Percentiles rank a stretch among this genome's conserved stretches.
Conservation (phyloP, 2,113 vertebrate genomes). For the Balaenoptera acutorostrata region DNA sequence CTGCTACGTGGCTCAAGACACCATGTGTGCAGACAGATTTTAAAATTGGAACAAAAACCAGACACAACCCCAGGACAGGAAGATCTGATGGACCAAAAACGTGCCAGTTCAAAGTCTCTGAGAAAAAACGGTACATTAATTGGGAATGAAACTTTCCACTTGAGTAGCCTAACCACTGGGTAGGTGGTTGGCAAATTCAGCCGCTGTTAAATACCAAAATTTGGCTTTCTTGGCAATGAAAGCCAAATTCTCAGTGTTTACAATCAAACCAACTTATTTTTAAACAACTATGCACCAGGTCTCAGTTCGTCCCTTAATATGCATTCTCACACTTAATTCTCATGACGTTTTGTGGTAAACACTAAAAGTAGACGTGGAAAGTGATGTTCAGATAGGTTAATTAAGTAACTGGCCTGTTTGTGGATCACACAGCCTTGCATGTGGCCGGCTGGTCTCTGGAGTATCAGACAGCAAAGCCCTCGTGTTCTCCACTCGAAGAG, state of each 20-base stretch:
- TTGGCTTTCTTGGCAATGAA: background rate
- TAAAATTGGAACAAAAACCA: conserved; percentile 68
- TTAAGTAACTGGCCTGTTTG: background rate
- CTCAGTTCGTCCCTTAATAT: background rate
- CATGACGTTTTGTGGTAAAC: background rate
- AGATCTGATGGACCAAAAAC: conserved; percentile 52
- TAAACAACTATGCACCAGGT: background rate
- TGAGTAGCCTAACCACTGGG: background rate
- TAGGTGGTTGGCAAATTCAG: background rate
- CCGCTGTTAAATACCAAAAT: background rate
- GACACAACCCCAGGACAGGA: conserved; percentile 57
- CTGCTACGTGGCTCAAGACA: conserved; percentile 7
- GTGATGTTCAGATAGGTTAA: background rate
- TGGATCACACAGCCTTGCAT: background rate
- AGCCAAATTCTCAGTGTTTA: background rate
- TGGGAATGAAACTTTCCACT: conserved; percentile 16
- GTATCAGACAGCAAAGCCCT: background rate
- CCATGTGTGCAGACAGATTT: conserved; percentile 4
- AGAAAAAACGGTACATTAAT: conserved; percentile 61
- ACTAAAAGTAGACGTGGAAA: background rate
- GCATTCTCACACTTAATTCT: background rate
- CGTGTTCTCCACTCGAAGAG: background rate
- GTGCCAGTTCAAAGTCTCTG: conserved; percentile 35
- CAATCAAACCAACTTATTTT: background rate
- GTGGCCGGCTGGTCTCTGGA: background rate